Evolutionary conservation across 2,797 vertebrate genomes (phyloP).

Genomic region (Takifugu ocellatus): DNA sequence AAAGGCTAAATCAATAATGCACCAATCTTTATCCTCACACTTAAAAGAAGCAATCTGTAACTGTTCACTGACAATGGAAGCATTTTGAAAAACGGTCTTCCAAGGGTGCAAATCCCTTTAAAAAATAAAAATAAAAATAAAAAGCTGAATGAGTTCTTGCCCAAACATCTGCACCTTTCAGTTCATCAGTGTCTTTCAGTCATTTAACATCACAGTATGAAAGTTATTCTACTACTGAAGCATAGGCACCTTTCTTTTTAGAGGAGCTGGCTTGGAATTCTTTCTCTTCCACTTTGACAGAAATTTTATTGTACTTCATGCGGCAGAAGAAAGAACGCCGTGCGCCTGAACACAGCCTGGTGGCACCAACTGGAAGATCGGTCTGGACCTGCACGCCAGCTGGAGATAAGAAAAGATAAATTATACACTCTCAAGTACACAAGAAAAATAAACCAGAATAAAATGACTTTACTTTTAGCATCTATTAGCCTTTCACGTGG

Average conservation of each 20-base stretch:
- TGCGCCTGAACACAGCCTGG: constrained; percentile 83
- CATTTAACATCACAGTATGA: background rate
- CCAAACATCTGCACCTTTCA: no score
- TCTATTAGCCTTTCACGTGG: constrained; percentile 87
- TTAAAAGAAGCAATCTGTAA: no score
- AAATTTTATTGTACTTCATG: constrained; percentile 84
- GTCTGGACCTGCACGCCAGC: constrained; percentile 87
- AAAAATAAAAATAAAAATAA: no score
- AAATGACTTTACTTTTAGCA: constrained; percentile 84
- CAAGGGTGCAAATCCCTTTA: no score
- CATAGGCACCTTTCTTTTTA: constrained; percentile 86
- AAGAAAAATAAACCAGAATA: background rate
- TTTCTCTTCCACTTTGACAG: constrained; percentile 82
- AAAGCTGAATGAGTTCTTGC: no score
- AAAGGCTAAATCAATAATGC: no score
- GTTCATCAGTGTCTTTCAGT: no score
- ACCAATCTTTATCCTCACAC: no score
- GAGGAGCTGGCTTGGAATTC: constrained; percentile 76
- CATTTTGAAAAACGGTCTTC: no score
- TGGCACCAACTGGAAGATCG: constrained; percentile 78
- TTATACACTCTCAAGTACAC: background rate
- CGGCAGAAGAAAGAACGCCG: constrained; percentile 94
- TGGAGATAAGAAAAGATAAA: constrained; percentile 41
- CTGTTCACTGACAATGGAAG: no score
- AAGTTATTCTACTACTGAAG: background rate